Evolutionary conservation across 2,888 invertebrate species (phyloP).

Genomic region (Ceriagrion tenellum): DNA sequence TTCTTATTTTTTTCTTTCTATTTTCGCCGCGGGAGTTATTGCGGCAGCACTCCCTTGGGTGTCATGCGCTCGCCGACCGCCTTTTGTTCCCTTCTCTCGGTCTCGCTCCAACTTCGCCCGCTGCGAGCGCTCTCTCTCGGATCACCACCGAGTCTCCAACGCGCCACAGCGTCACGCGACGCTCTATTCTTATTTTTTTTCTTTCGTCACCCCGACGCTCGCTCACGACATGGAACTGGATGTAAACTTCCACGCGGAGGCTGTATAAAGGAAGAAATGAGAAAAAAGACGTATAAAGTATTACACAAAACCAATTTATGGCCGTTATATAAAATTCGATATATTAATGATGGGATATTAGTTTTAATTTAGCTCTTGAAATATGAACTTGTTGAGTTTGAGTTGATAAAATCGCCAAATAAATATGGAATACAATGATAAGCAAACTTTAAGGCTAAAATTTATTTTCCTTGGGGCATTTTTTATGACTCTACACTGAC

Average conservation of each 20-base stretch:
- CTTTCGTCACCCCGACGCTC: neutral
- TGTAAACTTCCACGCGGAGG: neutral
- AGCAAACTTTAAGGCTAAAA: too few relatives aligned
- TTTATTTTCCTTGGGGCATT: too few relatives aligned
- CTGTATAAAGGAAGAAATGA: neutral
- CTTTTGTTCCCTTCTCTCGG: slow-evolving; percentile 33
- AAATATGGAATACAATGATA: too few relatives aligned
- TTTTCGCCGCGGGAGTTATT: slow-evolving; percentile 65
- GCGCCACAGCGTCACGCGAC: neutral
- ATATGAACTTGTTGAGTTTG: too few relatives aligned
- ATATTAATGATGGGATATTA: too few relatives aligned
- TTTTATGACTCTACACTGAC: too few relatives aligned
- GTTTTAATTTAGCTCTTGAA: too few relatives aligned
- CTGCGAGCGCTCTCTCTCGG: neutral
- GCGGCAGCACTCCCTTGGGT: slow-evolving; percentile 56
- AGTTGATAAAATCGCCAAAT: too few relatives aligned
- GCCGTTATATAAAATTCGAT: too few relatives aligned
- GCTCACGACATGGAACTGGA: neutral
- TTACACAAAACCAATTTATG: too few relatives aligned
- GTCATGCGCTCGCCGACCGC: slow-evolving; percentile 38
- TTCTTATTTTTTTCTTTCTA: neutral
- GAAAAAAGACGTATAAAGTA: neutral
- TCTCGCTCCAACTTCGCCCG: neutral
- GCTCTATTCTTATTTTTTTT: neutral
- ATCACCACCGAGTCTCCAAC: neutral